Percentiles rank a stretch among this genome's conserved stretches.
Evolutionary conservation across 2,113 vertebrate genomes (phyloP).

Genomic region (Tor tambroides): DNA sequence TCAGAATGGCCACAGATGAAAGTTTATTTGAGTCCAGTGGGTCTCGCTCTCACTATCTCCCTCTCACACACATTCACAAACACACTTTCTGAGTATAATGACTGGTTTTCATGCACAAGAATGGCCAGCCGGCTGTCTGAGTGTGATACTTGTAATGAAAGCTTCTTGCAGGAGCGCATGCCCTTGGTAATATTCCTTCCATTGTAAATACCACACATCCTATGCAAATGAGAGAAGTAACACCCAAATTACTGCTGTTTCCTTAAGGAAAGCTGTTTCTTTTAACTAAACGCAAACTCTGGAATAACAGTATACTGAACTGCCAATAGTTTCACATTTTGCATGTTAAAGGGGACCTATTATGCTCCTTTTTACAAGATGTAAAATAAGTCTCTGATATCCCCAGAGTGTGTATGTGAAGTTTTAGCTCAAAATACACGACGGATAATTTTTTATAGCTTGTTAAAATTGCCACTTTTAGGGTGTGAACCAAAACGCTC

Average conservation of each 20-base stretch:
- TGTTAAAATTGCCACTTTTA: too few species aligned
- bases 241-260: slow-evolving; percentile 18
- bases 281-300: background rate
- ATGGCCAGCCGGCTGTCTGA: slow-evolving; percentile 23
- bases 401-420: too few species aligned
- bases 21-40: background rate
- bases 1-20: slow-evolving; percentile 21
- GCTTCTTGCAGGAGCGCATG: slow-evolving; percentile 15
- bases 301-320: background rate
- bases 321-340: background rate
- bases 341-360: too few species aligned
- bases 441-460: too few species aligned
- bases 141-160: slow-evolving; percentile 42
- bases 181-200: slow-evolving; percentile 25
- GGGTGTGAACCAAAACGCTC: too few species aligned
- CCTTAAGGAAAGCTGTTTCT: slow-evolving; percentile 15
- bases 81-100: slow-evolving; percentile 41
- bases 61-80: slow-evolving; percentile 11
- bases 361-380: too few species aligned
- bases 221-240: slow-evolving; percentile 31
- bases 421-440: too few species aligned
- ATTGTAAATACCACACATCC: slow-evolving; percentile 3
- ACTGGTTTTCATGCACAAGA: slow-evolving; percentile 40
- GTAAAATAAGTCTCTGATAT: too few species aligned
- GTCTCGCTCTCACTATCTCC: slow-evolving; percentile 4